phyloP scores from a whole-genome alignment of 2,888 invertebrate species.

The Thecophora atra region DNA sequence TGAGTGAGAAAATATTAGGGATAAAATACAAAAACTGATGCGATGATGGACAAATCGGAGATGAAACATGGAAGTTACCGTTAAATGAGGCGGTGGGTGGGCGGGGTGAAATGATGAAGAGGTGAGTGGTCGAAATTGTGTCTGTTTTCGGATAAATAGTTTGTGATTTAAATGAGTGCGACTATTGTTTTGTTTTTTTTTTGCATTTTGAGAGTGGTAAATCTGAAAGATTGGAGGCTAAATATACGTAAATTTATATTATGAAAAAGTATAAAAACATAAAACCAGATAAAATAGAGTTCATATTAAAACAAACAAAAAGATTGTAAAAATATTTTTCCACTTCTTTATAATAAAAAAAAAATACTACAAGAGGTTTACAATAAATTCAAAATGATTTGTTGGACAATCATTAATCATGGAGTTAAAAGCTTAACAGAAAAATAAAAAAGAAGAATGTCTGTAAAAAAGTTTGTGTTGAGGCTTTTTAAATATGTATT shows the following conservation, averaged over 20 bases:
- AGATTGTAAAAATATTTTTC: too few relatives aligned
- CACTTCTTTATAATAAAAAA: too few relatives aligned
- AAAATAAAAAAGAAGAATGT: too few relatives aligned
- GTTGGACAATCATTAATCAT: too few relatives aligned
- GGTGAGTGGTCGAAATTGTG: constrained; percentile 30
- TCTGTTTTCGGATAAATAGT: neutral
- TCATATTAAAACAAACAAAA: neutral
- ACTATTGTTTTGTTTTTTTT: neutral
- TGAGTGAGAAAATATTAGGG: constrained; percentile 34
- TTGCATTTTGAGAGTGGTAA: constrained; percentile 38
- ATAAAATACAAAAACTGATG: constrained; percentile 36
- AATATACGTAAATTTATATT: constrained; percentile 32
- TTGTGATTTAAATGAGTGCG: constrained; percentile 41
- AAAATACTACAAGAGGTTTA: too few relatives aligned
- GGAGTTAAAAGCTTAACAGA: too few relatives aligned
- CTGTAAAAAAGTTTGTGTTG: too few relatives aligned
- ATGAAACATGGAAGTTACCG: constrained; percentile 28
- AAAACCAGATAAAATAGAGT: neutral
- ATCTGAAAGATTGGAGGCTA: constrained; percentile 43
- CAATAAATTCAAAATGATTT: too few relatives aligned
- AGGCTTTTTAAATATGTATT: too few relatives aligned
- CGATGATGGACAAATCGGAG: constrained; percentile 37
- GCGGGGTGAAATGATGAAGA: constrained; percentile 29
- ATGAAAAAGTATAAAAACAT: constrained; percentile 23
- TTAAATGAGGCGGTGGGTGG: constrained; percentile 30